phyloP scores from a whole-genome alignment of 2,797 vertebrate genomes.

The Babyrousa celebensis region DNA sequence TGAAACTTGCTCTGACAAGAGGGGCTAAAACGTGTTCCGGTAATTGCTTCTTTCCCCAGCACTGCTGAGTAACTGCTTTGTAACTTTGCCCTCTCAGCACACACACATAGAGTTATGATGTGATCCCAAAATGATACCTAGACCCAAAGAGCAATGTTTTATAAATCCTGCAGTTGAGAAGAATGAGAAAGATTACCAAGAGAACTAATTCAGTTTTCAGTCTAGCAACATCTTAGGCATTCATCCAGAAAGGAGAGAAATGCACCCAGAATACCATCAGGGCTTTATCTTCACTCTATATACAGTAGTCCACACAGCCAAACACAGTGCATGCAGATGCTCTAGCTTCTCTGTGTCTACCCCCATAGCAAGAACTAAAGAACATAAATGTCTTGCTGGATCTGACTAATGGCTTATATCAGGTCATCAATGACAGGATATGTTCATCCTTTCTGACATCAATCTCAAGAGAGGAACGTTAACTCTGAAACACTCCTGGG shows the following conservation, averaged over 20 bases:
- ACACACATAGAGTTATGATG: constrained; percentile 67
- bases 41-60: constrained; percentile 74
- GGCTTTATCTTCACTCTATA: constrained; percentile 1
- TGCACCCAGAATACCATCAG: constrained; percentile 51
- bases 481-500: not conserved
- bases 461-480: not conserved
- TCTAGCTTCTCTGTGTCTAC: constrained; percentile 18
- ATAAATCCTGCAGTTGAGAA: constrained; percentile 74
- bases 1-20: constrained; percentile 54
- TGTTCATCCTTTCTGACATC: not conserved
- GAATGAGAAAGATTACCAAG: constrained; percentile 72
- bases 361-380: not conserved
- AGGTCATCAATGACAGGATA: not conserved
- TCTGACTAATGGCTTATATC: constrained; percentile 24
- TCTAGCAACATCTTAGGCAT: constrained; percentile 49
- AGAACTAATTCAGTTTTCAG: constrained; percentile 65
- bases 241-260: constrained; percentile 76
- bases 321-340: not conserved
- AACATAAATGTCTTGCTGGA: not conserved
- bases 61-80: constrained; percentile 77
- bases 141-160: constrained; percentile 70
- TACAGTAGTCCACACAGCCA: constrained; percentile 49
- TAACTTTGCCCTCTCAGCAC: not conserved
- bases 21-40: not conserved
- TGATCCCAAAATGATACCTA: constrained; percentile 74